Conservation (phyloP, 2,888 invertebrate species). For the Hirtodrosophila histrioides region DNA sequence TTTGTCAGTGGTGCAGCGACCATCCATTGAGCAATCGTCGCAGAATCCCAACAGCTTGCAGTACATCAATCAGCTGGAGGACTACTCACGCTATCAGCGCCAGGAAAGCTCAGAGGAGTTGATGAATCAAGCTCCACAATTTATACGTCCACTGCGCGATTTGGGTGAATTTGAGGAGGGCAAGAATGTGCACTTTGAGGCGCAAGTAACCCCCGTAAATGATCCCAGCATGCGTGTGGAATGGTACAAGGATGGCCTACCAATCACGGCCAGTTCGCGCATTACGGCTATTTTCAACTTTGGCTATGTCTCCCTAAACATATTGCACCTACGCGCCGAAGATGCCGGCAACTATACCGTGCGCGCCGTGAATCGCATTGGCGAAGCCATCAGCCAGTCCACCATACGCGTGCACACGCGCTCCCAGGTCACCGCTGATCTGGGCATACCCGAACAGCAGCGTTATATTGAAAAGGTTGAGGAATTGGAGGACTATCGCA, state of each 20-base stretch:
- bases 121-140: slow-evolving; percentile 92
- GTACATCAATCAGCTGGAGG: slow-evolving; percentile 95
- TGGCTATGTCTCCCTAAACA: slow-evolving; percentile 99
- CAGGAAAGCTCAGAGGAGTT: slow-evolving; percentile 93
- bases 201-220: slow-evolving; percentile 95
- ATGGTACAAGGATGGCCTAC: slow-evolving; percentile 97
- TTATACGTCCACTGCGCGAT: slow-evolving; percentile 94
- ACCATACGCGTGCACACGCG: slow-evolving; percentile 90
- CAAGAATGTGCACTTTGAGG: slow-evolving; percentile 96
- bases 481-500: slow-evolving; percentile 94
- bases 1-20: slow-evolving; percentile 91
- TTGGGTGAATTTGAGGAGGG: slow-evolving; percentile 95
- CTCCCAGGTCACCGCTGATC: slow-evolving; percentile 93
- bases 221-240: slow-evolving; percentile 97
- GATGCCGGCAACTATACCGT: slow-evolving; percentile 98
- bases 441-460: slow-evolving; percentile 95
- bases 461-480: slow-evolving; percentile 96
- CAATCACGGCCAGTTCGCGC: slow-evolving; percentile 98
- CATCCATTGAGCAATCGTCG: slow-evolving; percentile 93
- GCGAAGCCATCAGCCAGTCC: slow-evolving; percentile 94
- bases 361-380: slow-evolving; percentile 94
- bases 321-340: slow-evolving; percentile 99
- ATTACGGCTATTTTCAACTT: slow-evolving; percentile 99
- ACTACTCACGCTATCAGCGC: slow-evolving; percentile 94
- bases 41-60: slow-evolving; percentile 96